Base-by-base conservation (phyloP, 2,797 vertebrate species). In the Adelosebastes latens region DNA sequence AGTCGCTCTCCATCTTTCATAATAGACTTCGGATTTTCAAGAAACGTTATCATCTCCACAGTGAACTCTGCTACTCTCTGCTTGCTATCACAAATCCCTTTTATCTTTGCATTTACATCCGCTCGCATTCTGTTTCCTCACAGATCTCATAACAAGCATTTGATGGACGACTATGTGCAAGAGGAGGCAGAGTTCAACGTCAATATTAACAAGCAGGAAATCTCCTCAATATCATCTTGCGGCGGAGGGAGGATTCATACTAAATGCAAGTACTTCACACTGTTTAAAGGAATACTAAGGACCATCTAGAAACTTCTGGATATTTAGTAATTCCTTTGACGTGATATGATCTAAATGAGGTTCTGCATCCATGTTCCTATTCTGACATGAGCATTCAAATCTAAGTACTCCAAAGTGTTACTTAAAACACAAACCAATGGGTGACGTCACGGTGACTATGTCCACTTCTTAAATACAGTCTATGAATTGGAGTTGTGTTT, bases 41-140 rank as follows among this genome's bases (percentile, higher is more conserved):
- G n/a, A 42, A 10, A 27, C 42, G 10, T 69, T 8, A 60, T 64
- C 42, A 60, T 69, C 53, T 34, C 22, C 6, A 29, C 46, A 2
- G n/a, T 36, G 27, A 55, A 8, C 20, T 8, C 20, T 18, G 11
- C 36, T 16, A 4, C 58, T 60, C 32, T 36, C 13, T 2, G 2
- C 31, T 13, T 36, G 13, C n/a, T 22, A 52, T 20, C 52, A 29
- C 58, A 65, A 60, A 32, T 55, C 2, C n/a, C 32, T 55, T 82
- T 84, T 12, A 66, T 84, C 46, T 58, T 24, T 27, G 9, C 62
- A 31, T 72, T 60, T 42, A 52, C 20, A 75, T 66, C n/a, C 2
- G 25, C 52, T 61, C 29, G 0, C n/a, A 22, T 49, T 74, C 31
- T 11, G 27, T 25, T 63, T 63, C 49, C 18, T 24, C 2, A 1